Evolutionary conservation across 2,888 invertebrate species (phyloP).

Genomic region (Epinotia brunnichana): DNA sequence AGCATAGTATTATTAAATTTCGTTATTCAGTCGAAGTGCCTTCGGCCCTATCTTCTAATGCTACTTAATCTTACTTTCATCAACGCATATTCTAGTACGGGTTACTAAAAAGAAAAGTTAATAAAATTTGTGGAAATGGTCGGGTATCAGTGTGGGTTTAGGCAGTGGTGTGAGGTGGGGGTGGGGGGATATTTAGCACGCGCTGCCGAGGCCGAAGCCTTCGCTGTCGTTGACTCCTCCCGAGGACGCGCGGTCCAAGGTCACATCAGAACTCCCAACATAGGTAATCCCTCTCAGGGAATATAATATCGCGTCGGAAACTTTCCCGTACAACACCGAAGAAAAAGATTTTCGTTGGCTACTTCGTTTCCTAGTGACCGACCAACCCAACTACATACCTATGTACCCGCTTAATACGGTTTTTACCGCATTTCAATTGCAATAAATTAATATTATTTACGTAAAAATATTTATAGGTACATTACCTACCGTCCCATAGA

Average conservation of each 20-base stretch:
- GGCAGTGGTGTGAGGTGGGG: slow-evolving; percentile 47
- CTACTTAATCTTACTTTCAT: slow-evolving; percentile 1
- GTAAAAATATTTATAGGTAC: too few relatives aligned
- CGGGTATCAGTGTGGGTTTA: slow-evolving; percentile 49
- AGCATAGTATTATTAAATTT: too few relatives aligned
- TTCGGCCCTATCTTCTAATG: not conserved
- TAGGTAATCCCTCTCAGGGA: slow-evolving; percentile 35
- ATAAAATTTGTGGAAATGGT: slow-evolving; percentile 65
- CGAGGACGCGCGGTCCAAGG: slow-evolving; percentile 76
- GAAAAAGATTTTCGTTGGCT: slow-evolving; percentile 1
- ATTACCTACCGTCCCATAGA: too few relatives aligned
- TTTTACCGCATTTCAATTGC: too few relatives aligned
- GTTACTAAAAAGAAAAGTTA: slow-evolving; percentile 49
- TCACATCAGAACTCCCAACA: slow-evolving; percentile 61
- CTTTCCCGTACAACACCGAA: slow-evolving; percentile 31
- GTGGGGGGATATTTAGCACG: slow-evolving; percentile 57
- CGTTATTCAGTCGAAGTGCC: not conserved
- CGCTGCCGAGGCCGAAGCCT: slow-evolving; percentile 61
- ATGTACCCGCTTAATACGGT: too few relatives aligned
- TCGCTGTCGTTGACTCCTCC: slow-evolving; percentile 78
- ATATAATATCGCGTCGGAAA: slow-evolving; percentile 35
- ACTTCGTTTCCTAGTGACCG: slow-evolving; percentile 14
- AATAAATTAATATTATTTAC: too few relatives aligned
- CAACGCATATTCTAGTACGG: slow-evolving; percentile 33
- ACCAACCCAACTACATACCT: not conserved